Evolutionary conservation across 2,797 vertebrate genomes (phyloP), one percentile per base, ranked within the genome.

Genomic region (Anolis apletophallus): DNA sequence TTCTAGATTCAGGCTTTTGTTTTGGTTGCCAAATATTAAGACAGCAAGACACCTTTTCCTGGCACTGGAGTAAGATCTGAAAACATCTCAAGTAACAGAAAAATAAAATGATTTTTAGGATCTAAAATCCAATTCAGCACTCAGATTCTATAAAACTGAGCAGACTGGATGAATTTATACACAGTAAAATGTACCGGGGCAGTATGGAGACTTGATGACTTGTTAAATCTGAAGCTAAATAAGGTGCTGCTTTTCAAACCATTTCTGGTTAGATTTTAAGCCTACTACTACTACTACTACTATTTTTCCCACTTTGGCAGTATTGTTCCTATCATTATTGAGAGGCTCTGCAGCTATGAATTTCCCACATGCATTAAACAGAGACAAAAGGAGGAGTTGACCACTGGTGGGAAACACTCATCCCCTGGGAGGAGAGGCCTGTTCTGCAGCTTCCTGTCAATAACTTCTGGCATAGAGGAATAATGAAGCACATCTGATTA

Each of bases 261-360:
- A 64, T 80, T 83, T 87, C 75, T 64, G 64, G 75, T 34, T 29
- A 36, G 40, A 55, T 74, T 78, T 50, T 29, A 3, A 23, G 32
- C 11, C 55, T 34, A 16, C 52, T 54, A n/a, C n/a, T n/a, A n/a
- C n/a, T n/a, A n/a, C n/a, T n/a, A n/a, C n/a, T n/a, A 17, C 26
- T 57, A 21, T 40, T 76, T 55, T 7, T 46, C 61, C n/a, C 6
- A 68, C 59, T 36, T 50, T 1, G 1, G 46, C 69, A 64, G 77
- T 0, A 0, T 1, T 23, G 79, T 61, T 11, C 3, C 21, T 59
- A 2, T 11, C 17, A n/a, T 64, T 7, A n/a, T 1, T 23, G 64
- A 50, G 61, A 69, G 11, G 73, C 73, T 64, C 71, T 83, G 8
- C 13, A 81, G 26, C 29, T 1, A 14, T 0, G 8, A 77, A 57